Base-by-base conservation (phyloP, 2,797 vertebrate species). In the Phrynocephalus guinanensis region DNA sequence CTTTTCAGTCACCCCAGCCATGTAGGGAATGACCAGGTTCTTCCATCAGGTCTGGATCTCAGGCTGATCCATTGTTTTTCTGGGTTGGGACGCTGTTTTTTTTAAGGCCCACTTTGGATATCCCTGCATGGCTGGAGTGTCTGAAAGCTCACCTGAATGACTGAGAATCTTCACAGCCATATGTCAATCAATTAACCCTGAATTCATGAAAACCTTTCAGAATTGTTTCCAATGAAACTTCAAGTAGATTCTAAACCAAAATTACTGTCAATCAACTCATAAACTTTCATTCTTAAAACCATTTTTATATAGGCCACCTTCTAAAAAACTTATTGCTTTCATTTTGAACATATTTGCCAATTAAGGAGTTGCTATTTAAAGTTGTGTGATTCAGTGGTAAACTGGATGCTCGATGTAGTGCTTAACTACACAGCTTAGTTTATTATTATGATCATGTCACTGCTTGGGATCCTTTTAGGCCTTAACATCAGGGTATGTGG, bases 301-400 rank as follows among this genome's bases (percentile, higher is more conserved):
- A 56, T 88, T 68, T 91, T 91, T 91, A 8, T 84, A 6, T 15
- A 28, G 79, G 67, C n/a, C 26, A 6, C 56, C 24, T 48, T 18
- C 63, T 72, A 66, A 86, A 86, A n/a, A 20, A 7, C 68, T 63
- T 73, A 26, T 26, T 73, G 52, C 52, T 81, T 81, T 63, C 15
- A 86, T 63, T n/a, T 63, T 63, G 52, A 38, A 48, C 48, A 24
- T 28, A 30, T 81, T 73, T 66, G 70, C 16, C 52, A 73, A 28
- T 81, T 30, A 81, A 82, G 93, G 93, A 92, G 88, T 93, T 84
- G 82, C 87, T 95, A 88, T 87, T 84, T 84, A 82, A 0, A 0
- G 60, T 88, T 70, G 80, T 90, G 79, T 89, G 86, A 92, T 95
- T 92, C 93, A 92, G 80, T 86, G 78, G 85, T 91, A 90, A 90